Evolutionary conservation across 1,140 invertebrate genomes (phyloP).

Genomic region (Oryctes rhinoceros): DNA sequence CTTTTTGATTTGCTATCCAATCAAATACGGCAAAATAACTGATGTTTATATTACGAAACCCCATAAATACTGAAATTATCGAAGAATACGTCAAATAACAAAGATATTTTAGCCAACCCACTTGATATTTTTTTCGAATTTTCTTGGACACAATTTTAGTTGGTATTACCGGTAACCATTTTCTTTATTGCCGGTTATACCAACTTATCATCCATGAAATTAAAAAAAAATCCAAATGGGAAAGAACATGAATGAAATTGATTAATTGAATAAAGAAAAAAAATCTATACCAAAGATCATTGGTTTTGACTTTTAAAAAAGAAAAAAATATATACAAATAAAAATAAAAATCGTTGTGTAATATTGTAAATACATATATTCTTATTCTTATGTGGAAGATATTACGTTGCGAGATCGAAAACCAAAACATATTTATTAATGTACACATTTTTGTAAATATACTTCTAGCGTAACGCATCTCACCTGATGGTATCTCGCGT

Average conservation of each 20-base stretch:
- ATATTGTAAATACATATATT: constrained; percentile 36
- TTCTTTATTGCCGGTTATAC: too few relatives aligned
- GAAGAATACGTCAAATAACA: too few relatives aligned
- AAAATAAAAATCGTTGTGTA: constrained; percentile 4
- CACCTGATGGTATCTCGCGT: not conserved
- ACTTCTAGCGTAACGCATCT: constrained; percentile 13
- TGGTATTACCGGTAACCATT: too few relatives aligned
- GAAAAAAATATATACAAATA: not conserved
- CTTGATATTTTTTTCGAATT: too few relatives aligned
- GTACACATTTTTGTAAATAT: constrained; percentile 36
- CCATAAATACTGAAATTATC: too few relatives aligned
- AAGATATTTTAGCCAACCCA: too few relatives aligned
- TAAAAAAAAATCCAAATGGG: too few relatives aligned
- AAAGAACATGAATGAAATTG: not conserved
- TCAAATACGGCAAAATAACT: too few relatives aligned
- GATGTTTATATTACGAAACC: too few relatives aligned
- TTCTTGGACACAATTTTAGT: too few relatives aligned
- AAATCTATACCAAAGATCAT: constrained; percentile 12
- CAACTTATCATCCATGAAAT: too few relatives aligned
- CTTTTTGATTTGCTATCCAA: too few relatives aligned
- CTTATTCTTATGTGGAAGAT: not conserved
- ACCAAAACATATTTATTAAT: not conserved
- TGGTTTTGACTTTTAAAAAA: not conserved
- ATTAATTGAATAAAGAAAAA: not conserved
- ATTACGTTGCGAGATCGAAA: not conserved